Evolutionary conservation across 2,797 vertebrate genomes (phyloP), one percentile per base, ranked within the genome.

Genomic region (Scomberomorus guttatus): DNA sequence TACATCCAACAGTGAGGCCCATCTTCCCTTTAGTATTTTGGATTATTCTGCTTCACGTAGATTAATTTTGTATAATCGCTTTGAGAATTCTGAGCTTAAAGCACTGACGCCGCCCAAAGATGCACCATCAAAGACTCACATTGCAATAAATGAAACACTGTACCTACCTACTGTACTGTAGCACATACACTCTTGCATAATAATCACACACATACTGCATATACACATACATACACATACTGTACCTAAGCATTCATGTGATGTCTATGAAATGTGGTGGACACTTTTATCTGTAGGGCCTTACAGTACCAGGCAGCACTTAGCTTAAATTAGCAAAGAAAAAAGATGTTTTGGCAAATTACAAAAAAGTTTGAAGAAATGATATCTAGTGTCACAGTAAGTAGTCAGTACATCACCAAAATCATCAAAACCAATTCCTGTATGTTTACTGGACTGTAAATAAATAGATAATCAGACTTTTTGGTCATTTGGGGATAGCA

Each of bases 21-120:
- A 66, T 51, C 59, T 70, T 56, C 69, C 72, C 54, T 68, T 76
- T 69, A 64, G 74, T 70, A 70, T 71, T 81, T 82, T 75, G 90
- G 90, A 94, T 95, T 88, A 93, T 89, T 90, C 46, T 71, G 75
- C 72, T 83, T 85, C 86, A 60, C 61, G 46, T 84, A 92, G 93
- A 95, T 94, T 92, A 93, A 91, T 71, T 91, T 86, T 86, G 63
- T 70, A 86, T 94, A 94, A 93, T 94, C 89, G 56, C 85, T 88
- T 84, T 75, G 79, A 80, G 80, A 90, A 88, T 87, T 88, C 79
- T 71, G 69, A 83, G 69, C 56, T 85, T 75, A 90, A 89, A 82
- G 76, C 69, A 72, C 70, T 25, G 67, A 82, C 37, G 75, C 61
- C 50, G 60, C 6, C 20, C 63, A 77, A 88, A 84, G 66, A 79